Percentiles rank a stretch among this genome's conserved stretches.
Conservation (phyloP, 2,888 invertebrate species). For the Dicyrtoma fusca region DNA sequence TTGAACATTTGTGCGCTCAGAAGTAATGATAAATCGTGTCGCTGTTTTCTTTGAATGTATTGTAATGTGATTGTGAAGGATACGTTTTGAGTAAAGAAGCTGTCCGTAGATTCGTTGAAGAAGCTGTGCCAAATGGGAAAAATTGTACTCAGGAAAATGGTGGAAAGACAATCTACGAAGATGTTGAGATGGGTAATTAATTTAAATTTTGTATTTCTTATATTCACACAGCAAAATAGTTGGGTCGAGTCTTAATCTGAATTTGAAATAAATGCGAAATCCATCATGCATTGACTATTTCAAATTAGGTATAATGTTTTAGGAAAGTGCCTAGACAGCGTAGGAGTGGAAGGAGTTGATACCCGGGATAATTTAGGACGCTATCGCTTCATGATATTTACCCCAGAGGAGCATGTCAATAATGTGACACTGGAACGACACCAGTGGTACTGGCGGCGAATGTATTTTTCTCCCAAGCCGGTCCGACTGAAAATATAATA, state of each 20-base stretch:
- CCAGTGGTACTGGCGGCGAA: constrained; percentile 94
- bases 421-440: constrained; percentile 77
- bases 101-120: constrained; percentile 74
- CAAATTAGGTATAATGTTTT: too few species aligned
- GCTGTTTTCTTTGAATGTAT: too few species aligned
- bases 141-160: constrained; percentile 67
- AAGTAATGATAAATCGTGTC: too few species aligned
- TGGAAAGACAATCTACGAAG: constrained; percentile 93
- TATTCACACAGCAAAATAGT: too few species aligned
- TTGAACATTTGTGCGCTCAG: too few species aligned
- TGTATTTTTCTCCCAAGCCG: constrained; percentile 83
- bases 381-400: constrained; percentile 91
- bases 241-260: too few species aligned
- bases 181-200: constrained; percentile 81
- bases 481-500: too few species aligned
- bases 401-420: constrained; percentile 88
- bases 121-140: constrained; percentile 61
- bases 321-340: constrained; percentile 75
- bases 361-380: constrained; percentile 80
- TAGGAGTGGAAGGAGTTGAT: constrained; percentile 86
- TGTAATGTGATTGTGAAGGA: constrained; percentile 63
- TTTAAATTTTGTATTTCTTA: too few species aligned
- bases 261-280: too few species aligned
- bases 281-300: too few species aligned
- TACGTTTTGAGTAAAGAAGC: constrained; percentile 90